Evolutionary conservation across 2,797 vertebrate genomes (phyloP).

Genomic region (Bradypodion pumilum): DNA sequence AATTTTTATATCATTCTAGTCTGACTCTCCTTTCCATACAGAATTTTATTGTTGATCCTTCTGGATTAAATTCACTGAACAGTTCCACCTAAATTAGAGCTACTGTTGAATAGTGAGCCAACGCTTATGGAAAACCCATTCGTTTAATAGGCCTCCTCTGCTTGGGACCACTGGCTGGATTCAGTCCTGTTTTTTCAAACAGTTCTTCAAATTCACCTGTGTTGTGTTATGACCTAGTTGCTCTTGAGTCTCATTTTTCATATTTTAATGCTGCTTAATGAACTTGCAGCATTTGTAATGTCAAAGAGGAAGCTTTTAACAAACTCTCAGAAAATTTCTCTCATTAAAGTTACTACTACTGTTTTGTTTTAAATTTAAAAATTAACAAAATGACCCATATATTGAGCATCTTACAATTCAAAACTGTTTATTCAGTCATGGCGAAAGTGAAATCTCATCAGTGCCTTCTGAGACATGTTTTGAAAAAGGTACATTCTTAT

Average conservation of each 20-base stretch:
- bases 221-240: neutral
- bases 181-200: neutral
- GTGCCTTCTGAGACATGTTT: neutral
- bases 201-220: neutral
- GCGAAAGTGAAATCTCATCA: neutral
- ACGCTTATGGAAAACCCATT: no score
- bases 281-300: slow-evolving; percentile 13
- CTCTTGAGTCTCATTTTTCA: neutral
- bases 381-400: neutral
- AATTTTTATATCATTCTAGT: neutral
- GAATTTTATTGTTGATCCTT: neutral
- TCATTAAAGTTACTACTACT: neutral
- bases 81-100: no score
- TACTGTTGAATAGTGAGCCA: no score
- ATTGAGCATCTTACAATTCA: neutral
- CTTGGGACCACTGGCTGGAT: no score
- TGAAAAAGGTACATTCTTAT: neutral
- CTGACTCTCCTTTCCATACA: neutral
- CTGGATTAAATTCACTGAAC: neutral
- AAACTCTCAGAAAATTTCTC: neutral
- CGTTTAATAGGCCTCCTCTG: no score
- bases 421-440: neutral
- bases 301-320: neutral
- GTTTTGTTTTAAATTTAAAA: neutral
- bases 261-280: neutral